These are phyloP conservation scores for Promerops cafer DNA, from an alignment of 2,113 vertebrate species.

Conservation along the genomic window DNA sequence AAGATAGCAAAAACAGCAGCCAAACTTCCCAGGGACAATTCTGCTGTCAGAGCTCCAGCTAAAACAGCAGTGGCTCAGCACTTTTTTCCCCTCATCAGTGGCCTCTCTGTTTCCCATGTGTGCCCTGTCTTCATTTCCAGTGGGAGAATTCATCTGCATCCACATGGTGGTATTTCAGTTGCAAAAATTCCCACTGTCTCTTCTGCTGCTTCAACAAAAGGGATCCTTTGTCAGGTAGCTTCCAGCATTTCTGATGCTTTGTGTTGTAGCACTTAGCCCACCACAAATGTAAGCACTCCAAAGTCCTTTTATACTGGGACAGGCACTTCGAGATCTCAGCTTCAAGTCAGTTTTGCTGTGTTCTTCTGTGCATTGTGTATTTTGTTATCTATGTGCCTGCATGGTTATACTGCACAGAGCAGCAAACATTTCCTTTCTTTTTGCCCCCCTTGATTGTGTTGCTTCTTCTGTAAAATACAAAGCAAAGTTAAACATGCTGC, in stretches of 20 bases:
- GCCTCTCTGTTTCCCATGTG: background rate
- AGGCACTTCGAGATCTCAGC: background rate
- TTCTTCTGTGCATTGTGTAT: background rate
- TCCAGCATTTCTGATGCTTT: background rate
- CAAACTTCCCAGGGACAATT: slow-evolving; percentile 25
- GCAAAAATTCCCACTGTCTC: background rate
- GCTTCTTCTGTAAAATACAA: background rate
- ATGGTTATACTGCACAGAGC: background rate
- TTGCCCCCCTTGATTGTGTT: background rate
- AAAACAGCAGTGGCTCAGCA: slow-evolving; percentile 44
- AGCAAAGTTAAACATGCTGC: background rate
- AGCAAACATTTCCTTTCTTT: background rate
- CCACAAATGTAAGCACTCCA: background rate
- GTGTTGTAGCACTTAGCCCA: background rate
- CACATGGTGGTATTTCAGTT: background rate
- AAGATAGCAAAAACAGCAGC: slow-evolving; percentile 54
- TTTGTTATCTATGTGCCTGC: background rate
- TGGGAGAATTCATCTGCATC: background rate
- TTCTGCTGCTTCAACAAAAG: background rate
- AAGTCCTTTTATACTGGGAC: background rate
- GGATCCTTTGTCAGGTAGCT: background rate
- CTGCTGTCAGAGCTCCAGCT: slow-evolving; percentile 41
- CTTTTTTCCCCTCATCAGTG: background rate
- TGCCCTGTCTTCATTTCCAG: background rate
- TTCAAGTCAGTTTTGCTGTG: background rate